Percentiles rank a stretch among this genome's conserved stretches.
These are phyloP conservation scores for Diaprepes abbreviatus DNA, from an alignment of 2,888 invertebrate species.

Conservation along the genomic window DNA sequence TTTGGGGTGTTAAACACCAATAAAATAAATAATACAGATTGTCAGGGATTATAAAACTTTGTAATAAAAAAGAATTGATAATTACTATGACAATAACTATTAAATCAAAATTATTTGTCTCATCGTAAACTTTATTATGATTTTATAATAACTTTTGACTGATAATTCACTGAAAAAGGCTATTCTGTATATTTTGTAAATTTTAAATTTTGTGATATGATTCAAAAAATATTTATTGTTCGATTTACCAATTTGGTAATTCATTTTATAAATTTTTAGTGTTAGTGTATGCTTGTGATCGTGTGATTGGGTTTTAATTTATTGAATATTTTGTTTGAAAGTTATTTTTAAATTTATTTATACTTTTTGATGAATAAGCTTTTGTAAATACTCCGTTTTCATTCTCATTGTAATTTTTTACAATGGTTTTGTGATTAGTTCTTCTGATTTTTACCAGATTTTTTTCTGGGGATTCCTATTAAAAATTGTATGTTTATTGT, in stretches of 20 bases:
- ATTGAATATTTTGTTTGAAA: constrained; percentile 21
- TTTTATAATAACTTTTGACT: not conserved
- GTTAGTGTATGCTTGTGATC: not conserved
- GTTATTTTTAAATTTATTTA: constrained; percentile 6
- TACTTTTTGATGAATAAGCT: constrained; percentile 10
- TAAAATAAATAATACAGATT: not conserved
- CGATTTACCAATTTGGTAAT: not conserved
- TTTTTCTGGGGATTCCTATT: constrained; percentile 39
- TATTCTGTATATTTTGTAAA: constrained; percentile 13
- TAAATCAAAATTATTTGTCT: too few relatives aligned
- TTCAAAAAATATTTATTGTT: constrained; percentile 11
- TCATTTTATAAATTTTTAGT: not conserved
- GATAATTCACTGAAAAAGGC: not conserved
- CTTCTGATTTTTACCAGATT: constrained; percentile 35
- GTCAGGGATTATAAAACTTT: too few relatives aligned
- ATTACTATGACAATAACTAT: not conserved
- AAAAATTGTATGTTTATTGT: constrained; percentile 8
- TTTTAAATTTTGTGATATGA: constrained; percentile 18
- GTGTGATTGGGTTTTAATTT: constrained; percentile 18
- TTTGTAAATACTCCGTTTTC: constrained; percentile 21
- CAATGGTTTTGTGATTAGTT: constrained; percentile 26
- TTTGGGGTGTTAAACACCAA: not conserved
- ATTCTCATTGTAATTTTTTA: constrained; percentile 10
- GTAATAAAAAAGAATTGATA: not conserved
- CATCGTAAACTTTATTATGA: too few relatives aligned